These are phyloP conservation scores for Polymixis flavicincta DNA, from an alignment of 2,888 invertebrate species.

Conservation along the genomic window DNA sequence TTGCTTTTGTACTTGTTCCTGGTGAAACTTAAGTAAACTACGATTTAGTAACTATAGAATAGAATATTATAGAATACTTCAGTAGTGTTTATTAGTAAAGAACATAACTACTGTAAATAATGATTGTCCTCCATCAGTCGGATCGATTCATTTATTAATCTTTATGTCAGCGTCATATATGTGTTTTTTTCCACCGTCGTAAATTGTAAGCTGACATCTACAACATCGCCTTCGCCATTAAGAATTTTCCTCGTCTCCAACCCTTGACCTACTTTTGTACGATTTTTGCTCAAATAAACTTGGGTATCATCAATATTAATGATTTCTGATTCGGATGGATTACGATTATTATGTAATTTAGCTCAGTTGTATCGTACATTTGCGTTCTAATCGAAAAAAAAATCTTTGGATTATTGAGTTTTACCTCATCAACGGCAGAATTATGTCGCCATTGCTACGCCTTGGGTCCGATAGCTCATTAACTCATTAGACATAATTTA, in stretches of 20 bases:
- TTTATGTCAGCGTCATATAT: background rate
- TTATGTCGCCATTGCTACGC: constrained; percentile 19
- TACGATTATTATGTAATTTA: constrained; percentile 27
- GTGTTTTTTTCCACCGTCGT: constrained; percentile 30
- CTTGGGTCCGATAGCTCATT: constrained; percentile 1
- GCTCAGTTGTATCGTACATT: constrained; percentile 7
- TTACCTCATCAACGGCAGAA: constrained; percentile 11
- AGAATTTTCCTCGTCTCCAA: constrained; percentile 55
- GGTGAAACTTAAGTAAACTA: constrained; percentile 1
- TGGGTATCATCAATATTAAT: constrained; percentile 30
- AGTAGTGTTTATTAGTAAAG: background rate
- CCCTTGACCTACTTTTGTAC: constrained; percentile 58
- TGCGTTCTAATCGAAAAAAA: background rate
- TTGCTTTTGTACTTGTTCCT: constrained; percentile 10
- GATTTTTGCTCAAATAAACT: constrained; percentile 34
- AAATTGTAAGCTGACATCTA: constrained; percentile 32
- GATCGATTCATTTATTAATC: constrained; percentile 6
- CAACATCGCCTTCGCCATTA: constrained; percentile 29
- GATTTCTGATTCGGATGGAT: constrained; percentile 18
- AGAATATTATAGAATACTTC: background rate
- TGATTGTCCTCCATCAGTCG: background rate
- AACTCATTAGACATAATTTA: constrained; percentile 14
- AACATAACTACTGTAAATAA: constrained; percentile 1
- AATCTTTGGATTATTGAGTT: constrained; percentile 3
- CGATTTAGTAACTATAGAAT: background rate